Conservation (phyloP, 2,888 invertebrate species). For the Pardosa pseudoannulata region DNA sequence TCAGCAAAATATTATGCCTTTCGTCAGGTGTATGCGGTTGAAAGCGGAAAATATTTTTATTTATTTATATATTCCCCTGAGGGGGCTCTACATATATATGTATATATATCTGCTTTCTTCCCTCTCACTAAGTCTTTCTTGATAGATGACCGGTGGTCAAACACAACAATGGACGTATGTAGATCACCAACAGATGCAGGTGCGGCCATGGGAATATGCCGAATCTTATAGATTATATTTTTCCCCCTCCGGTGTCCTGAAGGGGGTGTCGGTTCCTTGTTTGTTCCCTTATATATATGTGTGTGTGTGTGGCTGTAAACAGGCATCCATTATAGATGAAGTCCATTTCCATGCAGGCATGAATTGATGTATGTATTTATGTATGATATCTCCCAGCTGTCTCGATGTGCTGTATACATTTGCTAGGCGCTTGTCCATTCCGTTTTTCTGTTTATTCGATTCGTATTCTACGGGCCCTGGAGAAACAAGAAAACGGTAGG, state of each 20-base stretch:
- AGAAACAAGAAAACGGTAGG: not conserved
- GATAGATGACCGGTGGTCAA: conserved; percentile 65
- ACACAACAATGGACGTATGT: conserved; percentile 61
- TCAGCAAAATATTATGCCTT: conserved; percentile 61
- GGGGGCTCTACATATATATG: conserved; percentile 26
- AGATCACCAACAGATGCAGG: conserved; percentile 67
- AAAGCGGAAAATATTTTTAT: conserved; percentile 43
- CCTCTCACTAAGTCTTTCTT: conserved; percentile 44
- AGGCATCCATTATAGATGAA: conserved; percentile 73
- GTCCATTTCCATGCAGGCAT: conserved; percentile 66
- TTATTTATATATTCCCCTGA: conserved; percentile 47
- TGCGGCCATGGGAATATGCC: conserved; percentile 65
- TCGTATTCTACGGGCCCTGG: conserved; percentile 26
- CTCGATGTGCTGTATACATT: conserved; percentile 68
- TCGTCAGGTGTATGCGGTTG: conserved; percentile 42
- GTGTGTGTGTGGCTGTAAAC: conserved; percentile 39
- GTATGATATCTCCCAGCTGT: conserved; percentile 72
- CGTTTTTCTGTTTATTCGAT: conserved; percentile 45
- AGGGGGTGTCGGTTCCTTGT: conserved; percentile 39
- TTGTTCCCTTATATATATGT: conserved; percentile 48
- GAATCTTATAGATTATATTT: conserved; percentile 46
- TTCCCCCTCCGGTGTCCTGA: conserved; percentile 19
- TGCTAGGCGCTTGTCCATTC: conserved; percentile 61
- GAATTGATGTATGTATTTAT: conserved; percentile 73
- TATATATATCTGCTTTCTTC: conserved; percentile 26